These are phyloP conservation scores for Condylostylus longicornis DNA, from an alignment of 1,140 invertebrate genomes.

Conservation along the genomic window DNA sequence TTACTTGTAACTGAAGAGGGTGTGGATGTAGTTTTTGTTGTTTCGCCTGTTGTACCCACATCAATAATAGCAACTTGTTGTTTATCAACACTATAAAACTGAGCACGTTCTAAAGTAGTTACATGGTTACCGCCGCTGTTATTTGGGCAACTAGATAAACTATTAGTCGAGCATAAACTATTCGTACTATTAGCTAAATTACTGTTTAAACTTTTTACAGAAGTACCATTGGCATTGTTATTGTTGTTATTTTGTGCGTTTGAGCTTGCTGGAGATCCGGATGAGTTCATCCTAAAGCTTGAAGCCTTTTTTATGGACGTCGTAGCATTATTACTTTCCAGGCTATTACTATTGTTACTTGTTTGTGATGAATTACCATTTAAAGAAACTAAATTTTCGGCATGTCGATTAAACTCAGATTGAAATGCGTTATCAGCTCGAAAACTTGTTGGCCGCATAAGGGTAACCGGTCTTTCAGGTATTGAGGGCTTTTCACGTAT, in stretches of 20 bases:
- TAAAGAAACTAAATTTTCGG: neutral
- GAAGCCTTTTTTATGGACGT: neutral
- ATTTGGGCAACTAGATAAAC: too few species aligned
- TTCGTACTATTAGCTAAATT: neutral
- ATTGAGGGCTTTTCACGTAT: slow-evolving; percentile 45
- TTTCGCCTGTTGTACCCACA: slow-evolving; percentile 23
- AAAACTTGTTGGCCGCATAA: slow-evolving; percentile 43
- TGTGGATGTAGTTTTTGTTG: slow-evolving; percentile 25
- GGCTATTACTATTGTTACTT: neutral
- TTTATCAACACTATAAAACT: slow-evolving; percentile 52
- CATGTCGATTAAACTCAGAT: neutral
- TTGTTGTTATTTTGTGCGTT: slow-evolving; percentile 7
- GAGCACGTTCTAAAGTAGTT: slow-evolving; percentile 42
- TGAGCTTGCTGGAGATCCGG: slow-evolving; percentile 13
- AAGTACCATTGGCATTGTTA: slow-evolving; percentile 3
- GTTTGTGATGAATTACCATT: neutral
- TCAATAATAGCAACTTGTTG: slow-evolving; percentile 53
- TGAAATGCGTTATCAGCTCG: slow-evolving; percentile 19
- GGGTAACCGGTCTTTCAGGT: slow-evolving; percentile 51
- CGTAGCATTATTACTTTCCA: too few species aligned
- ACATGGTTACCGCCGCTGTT: slow-evolving; percentile 19
- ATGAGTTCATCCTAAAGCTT: slow-evolving; percentile 12
- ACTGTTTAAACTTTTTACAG: too few species aligned
- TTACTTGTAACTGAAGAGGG: slow-evolving; percentile 20
- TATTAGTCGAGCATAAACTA: neutral